These are phyloP conservation scores for Meloidogyne floridensis DNA, from an alignment of 1,140 invertebrate genomes.

Conservation along the genomic window DNA sequence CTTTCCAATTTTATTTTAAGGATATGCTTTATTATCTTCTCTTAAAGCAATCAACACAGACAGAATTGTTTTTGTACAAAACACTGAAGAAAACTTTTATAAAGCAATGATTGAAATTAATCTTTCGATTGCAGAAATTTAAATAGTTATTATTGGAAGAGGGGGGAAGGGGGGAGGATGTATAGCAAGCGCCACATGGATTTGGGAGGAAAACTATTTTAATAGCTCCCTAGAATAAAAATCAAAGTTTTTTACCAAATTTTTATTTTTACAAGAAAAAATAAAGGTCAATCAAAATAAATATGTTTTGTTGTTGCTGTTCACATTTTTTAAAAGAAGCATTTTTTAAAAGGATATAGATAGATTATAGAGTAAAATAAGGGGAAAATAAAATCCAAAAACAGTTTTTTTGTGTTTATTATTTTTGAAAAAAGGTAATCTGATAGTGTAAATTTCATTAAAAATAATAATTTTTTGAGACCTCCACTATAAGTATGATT, in stretches of 20 bases:
- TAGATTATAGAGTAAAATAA: not conserved
- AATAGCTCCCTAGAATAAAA: not conserved
- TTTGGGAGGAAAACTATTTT: no score
- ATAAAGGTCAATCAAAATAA: constrained; percentile 3
- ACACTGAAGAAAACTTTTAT: not conserved
- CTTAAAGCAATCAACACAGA: not conserved
- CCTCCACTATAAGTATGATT: no score
- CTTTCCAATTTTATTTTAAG: not conserved
- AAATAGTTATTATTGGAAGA: not conserved
- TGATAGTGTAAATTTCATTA: no score
- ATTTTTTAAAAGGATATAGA: not conserved
- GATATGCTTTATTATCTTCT: not conserved
- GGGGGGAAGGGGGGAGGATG: no score
- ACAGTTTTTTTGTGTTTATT: not conserved
- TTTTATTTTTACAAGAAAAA: constrained; percentile 1
- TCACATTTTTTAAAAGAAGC: not conserved
- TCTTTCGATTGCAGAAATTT: not conserved
- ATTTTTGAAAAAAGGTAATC: no score
- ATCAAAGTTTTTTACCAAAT: not conserved
- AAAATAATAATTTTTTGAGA: no score
- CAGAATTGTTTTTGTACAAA: constrained; percentile 3
- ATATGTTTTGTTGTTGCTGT: not conserved
- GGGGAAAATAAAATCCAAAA: not conserved
- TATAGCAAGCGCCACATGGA: no score
- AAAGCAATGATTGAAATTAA: constrained; percentile 3